Base-by-base conservation (phyloP, 2,888 invertebrate species). In the Griposia aprilina region DNA sequence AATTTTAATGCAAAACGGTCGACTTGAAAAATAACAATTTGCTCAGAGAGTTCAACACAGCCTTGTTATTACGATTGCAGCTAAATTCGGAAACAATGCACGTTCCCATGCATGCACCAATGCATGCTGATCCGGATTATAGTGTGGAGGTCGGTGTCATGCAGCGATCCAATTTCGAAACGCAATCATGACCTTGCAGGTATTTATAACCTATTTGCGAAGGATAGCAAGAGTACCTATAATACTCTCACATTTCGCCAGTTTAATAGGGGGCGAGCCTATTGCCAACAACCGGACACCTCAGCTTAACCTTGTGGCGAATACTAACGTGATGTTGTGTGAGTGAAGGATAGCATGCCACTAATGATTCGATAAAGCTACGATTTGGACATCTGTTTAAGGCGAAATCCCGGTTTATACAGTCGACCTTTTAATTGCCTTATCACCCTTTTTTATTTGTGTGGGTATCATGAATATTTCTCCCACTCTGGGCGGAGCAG, bases 81-180 rank as follows among this genome's bases (percentile, higher is more conserved):
- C 50, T 52, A 30, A 52, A 52, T 36, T 57, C 26, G 4, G 30
- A 26, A 67, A 78, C 59, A 78, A 68, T 59, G 23, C 78, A 65
- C 50, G 63, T 17, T 15, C 10, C n/a, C 63, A 48, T 50, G 65
- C 50, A 23, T 55, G 30, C 30, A 59, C 48, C 63, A 30, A 20
- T 41, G 63, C 81, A 52, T 68, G 30, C 57, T 52, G 75, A 75
- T 69, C 62, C 5, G 57, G 7, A 63, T 81, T 63, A 75, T 57
- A 15, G 20, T 57, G n/a, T 50, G n/a, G 6, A 67, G 63, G 62
- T 57, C 57, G 30, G 26, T 26, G 36, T 26, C 59, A 48, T 57
- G 30, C 10, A 75, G 50, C 57, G 45, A 63, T 68, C 57, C 80
- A 74, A 81, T 63, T 63, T 36, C 79, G 30, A 62, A 2, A 62